Evolutionary conservation across 2,797 vertebrate genomes (phyloP).

Genomic region (Caiman crocodilus): DNA sequence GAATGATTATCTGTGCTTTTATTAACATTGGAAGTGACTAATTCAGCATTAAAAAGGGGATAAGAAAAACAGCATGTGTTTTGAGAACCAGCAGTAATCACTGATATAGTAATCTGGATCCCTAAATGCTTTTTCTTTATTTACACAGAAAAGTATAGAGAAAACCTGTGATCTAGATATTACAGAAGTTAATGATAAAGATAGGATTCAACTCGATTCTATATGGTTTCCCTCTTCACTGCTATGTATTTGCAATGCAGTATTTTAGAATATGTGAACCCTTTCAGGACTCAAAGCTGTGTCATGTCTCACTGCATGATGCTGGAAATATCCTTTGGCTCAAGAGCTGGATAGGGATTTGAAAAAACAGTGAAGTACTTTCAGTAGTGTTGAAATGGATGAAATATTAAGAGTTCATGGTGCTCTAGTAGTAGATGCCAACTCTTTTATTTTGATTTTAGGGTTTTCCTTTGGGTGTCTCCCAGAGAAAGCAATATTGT

Average conservation of each 20-base stretch:
- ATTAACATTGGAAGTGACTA: constrained; percentile 71
- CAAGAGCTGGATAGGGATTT: not conserved
- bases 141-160: constrained; percentile 64
- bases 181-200: not conserved
- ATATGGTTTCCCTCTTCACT: not conserved
- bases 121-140: constrained; percentile 72
- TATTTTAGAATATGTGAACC: not conserved
- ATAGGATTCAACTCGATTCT: not conserved
- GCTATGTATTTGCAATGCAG: not conserved
- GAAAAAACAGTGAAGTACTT: not conserved
- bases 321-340: not conserved
- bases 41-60: constrained; percentile 65
- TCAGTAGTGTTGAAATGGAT: constrained; percentile 6
- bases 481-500: constrained; percentile 35
- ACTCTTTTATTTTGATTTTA: constrained; percentile 20
- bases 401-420: constrained; percentile 7
- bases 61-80: constrained; percentile 71
- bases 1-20: constrained; percentile 69
- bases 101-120: constrained; percentile 72
- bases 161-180: constrained; percentile 53
- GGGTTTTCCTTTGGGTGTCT: not conserved
- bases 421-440: constrained; percentile 22
- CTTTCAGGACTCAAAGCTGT: not conserved
- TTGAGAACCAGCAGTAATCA: constrained; percentile 77
- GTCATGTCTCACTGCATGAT: not conserved